These are phyloP conservation scores for Reinhardtius hippoglossoides DNA, from an alignment of 2,113 vertebrate species.

Conservation along the genomic window DNA sequence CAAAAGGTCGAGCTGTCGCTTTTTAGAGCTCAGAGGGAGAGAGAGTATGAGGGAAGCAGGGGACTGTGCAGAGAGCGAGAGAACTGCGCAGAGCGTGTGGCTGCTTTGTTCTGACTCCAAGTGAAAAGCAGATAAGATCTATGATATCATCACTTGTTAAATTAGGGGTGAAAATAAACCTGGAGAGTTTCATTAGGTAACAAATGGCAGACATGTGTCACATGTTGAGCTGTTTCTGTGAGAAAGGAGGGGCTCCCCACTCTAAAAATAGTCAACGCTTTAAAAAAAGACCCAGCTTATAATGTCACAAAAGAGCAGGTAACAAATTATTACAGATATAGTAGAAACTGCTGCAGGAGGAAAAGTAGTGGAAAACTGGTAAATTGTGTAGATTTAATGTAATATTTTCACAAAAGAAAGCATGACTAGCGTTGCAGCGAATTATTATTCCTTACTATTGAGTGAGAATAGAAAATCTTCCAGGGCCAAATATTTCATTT, in stretches of 20 bases:
- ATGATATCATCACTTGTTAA: not conserved
- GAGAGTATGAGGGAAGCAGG: slow-evolving; percentile 37
- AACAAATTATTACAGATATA: not conserved
- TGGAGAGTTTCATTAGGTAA: not conserved
- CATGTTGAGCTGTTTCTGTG: not conserved
- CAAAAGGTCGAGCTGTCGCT: slow-evolving; percentile 69
- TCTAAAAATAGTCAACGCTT: not conserved
- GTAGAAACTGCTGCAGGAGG: not conserved
- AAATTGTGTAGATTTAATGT: not conserved
- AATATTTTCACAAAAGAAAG: no score
- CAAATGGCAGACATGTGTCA: not conserved
- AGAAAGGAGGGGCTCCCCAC: not conserved
- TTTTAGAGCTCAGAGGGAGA: slow-evolving; percentile 55
- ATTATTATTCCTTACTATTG: no score
- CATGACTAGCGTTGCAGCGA: no score
- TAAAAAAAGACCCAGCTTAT: not conserved
- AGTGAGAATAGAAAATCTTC: no score
- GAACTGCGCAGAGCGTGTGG: not conserved
- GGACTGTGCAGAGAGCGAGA: slow-evolving; percentile 22
- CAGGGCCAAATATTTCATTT: no score
- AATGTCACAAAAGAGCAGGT: no score
- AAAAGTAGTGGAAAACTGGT: not conserved
- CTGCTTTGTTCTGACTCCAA: slow-evolving; percentile 12
- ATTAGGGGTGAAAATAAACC: slow-evolving; percentile 7
- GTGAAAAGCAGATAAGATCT: slow-evolving; percentile 15